These are phyloP conservation scores for Piliocolobus tephrosceles DNA, from an alignment of 2,113 vertebrate species.

Conservation along the genomic window DNA sequence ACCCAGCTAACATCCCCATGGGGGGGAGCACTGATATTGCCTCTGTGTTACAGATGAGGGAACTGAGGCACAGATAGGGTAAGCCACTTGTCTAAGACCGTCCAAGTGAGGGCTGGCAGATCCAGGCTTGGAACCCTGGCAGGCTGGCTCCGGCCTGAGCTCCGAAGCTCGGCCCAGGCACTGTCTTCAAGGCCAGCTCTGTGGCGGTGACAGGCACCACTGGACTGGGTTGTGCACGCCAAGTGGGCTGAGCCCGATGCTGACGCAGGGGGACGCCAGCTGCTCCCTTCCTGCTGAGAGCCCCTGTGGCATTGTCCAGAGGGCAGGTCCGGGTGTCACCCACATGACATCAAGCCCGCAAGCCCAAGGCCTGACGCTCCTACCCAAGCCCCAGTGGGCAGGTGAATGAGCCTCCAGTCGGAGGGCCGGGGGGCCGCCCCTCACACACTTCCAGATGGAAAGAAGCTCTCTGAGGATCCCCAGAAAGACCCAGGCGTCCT, in stretches of 20 bases:
- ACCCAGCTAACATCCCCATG: not conserved
- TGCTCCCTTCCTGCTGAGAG: not conserved
- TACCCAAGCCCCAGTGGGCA: not conserved
- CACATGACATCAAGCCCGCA: rapidly evolving
- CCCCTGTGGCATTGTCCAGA: not conserved
- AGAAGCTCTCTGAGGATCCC: not conserved
- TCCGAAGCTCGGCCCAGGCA: rapidly evolving
- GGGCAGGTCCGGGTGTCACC: not conserved
- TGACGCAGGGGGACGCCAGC: rapidly evolving
- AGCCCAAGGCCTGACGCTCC: not conserved
- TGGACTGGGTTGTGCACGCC: rapidly evolving
- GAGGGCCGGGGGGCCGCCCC: no score
- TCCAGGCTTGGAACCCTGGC: not conserved
- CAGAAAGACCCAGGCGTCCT: not conserved
- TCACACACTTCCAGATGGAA: rapidly evolving
- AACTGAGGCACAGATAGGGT: not conserved
- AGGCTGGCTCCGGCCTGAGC: not conserved
- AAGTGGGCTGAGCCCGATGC: rapidly evolving
- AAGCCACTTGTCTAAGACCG: not conserved
- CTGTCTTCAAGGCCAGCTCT: not conserved
- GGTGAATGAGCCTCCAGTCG: not conserved
- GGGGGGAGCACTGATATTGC: rapidly evolving
- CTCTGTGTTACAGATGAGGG: not conserved
- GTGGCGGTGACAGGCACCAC: rapidly evolving
- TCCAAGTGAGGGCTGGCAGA: not conserved